Evolutionary conservation across 2,113 vertebrate genomes (phyloP).

Genomic region (Dissostichus mawsoni): DNA sequence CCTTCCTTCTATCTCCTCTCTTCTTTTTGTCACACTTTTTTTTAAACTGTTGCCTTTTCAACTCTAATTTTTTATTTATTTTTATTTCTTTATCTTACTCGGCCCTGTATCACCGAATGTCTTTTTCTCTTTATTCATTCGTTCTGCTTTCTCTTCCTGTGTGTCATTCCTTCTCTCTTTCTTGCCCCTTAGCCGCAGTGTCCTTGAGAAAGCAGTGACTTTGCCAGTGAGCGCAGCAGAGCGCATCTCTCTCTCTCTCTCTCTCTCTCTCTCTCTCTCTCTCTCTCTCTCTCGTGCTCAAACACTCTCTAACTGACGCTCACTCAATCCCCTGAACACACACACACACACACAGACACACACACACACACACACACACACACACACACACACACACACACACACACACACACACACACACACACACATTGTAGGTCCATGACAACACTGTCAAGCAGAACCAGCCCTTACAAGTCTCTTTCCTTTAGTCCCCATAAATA

Average conservation of each 20-base stretch:
- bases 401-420: slow-evolving; percentile 27
- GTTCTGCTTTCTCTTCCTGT: slow-evolving; percentile 18
- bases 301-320: slow-evolving; percentile 18
- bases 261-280: slow-evolving; percentile 39
- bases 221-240: slow-evolving; percentile 72
- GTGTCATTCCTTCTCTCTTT: slow-evolving; percentile 54
- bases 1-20: neutral
- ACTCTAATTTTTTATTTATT: neutral
- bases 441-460: slow-evolving; percentile 53
- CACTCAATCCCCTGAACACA: slow-evolving; percentile 2
- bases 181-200: slow-evolving; percentile 78
- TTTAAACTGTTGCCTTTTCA: slow-evolving; percentile 10
- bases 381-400: slow-evolving; percentile 9
- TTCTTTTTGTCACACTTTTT: slow-evolving; percentile 8
- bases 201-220: slow-evolving; percentile 83
- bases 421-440: slow-evolving; percentile 19
- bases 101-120: neutral
- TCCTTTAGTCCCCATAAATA: slow-evolving; percentile 70
- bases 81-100: neutral
- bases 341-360: neutral
- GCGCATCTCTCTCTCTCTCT: slow-evolving; percentile 60
- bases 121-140: neutral
- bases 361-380: neutral
- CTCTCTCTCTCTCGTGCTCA: slow-evolving; percentile 10
- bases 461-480: slow-evolving; percentile 50